Percentiles rank a stretch among this genome's conserved stretches.
These are phyloP conservation scores for Felis chaus DNA, from an alignment of 2,113 vertebrate species.

Conservation along the genomic window DNA sequence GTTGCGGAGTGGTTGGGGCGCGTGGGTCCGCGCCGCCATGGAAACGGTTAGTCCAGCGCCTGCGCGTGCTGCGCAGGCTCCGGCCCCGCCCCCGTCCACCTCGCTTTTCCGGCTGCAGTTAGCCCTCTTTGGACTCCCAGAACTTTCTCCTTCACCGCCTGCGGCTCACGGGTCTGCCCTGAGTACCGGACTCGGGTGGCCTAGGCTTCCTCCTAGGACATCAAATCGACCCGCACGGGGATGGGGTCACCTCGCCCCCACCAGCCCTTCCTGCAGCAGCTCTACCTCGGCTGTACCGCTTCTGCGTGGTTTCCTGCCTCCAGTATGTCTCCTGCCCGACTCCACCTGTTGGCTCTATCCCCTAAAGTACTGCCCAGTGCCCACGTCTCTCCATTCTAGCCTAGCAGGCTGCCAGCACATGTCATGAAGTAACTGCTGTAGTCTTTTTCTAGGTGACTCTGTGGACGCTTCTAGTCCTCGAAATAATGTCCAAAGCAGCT, in stretches of 20 bases:
- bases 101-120: accelerated
- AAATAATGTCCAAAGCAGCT: not conserved
- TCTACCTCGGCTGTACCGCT: not conserved
- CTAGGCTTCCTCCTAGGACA: not conserved
- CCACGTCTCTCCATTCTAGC: not conserved
- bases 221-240: not conserved
- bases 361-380: not conserved
- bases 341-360: not conserved
- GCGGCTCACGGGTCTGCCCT: not conserved
- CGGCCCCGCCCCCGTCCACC: accelerated
- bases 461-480: not conserved
- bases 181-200: not conserved
- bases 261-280: not conserved
- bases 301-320: not conserved
- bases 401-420: not conserved
- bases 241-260: not conserved
- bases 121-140: not conserved
- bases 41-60: conserved; percentile 71
- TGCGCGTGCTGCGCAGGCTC: not conserved
- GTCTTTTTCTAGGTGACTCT: not conserved
- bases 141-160: not conserved
- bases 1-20: not conserved
- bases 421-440: not conserved
- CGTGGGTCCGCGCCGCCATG: conserved; percentile 73
- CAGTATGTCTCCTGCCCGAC: not conserved